Evolutionary conservation across 2,113 vertebrate genomes (phyloP).

Genomic region (Etheostoma spectabile): DNA sequence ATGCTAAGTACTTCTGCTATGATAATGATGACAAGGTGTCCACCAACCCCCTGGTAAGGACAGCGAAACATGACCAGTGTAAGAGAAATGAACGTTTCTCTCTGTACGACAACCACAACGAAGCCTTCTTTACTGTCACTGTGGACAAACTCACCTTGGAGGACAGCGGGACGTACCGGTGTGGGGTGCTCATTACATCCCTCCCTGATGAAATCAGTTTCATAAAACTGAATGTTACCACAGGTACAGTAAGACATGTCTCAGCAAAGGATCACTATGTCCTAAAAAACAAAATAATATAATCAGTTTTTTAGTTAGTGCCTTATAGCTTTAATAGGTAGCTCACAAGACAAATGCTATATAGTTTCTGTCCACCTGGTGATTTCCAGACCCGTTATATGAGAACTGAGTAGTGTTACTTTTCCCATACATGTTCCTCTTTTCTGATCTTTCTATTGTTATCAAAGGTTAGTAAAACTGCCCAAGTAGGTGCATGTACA

Average conservation of each 20-base stretch:
- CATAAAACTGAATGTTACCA: conserved; percentile 51
- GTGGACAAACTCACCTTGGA: conserved; percentile 31
- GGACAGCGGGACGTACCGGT: conserved; percentile 63
- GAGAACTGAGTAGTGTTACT: conserved; percentile 28
- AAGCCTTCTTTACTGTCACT: conserved; percentile 35
- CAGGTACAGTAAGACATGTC: conserved; percentile 42
- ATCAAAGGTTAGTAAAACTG: no score
- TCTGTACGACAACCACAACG: conserved; percentile 61
- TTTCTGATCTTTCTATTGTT: conserved; percentile 30
- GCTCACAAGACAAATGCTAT: not conserved
- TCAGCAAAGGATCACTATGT: not conserved
- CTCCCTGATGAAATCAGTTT: not conserved
- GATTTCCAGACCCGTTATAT: not conserved
- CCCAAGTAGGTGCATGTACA: not conserved
- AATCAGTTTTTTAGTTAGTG: not conserved
- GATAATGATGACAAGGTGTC: not conserved
- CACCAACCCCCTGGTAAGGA: not conserved
- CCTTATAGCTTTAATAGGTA: not conserved
- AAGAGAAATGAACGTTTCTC: conserved; percentile 31
- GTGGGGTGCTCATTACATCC: conserved; percentile 26
- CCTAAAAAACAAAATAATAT: no score
- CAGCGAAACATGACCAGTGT: conserved; percentile 35
- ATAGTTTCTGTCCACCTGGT: not conserved
- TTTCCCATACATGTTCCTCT: conserved; percentile 43
- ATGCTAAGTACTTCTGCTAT: conserved; percentile 46